Percentiles rank a stretch among this genome's conserved stretches.
Evolutionary conservation across 2,888 invertebrate genomes (phyloP).

Genomic region (Clanis bilineata): DNA sequence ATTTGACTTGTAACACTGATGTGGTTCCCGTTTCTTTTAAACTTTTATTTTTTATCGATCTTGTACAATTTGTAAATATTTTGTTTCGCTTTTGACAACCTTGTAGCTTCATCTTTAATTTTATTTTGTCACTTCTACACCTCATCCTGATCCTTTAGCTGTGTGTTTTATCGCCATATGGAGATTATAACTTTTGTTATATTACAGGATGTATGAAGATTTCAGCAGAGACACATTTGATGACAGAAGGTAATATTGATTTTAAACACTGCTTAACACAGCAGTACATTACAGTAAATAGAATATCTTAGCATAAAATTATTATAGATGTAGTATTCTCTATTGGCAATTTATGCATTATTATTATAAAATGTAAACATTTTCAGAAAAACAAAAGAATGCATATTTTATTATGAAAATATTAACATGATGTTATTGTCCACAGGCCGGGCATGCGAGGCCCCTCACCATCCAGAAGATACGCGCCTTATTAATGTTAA

Average conservation of each 20-base stretch:
- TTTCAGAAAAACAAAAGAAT: too few species aligned
- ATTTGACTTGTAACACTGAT: conserved; percentile 34
- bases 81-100: not conserved
- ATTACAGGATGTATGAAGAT: conserved; percentile 90
- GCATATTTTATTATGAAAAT: too few species aligned
- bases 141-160: not conserved
- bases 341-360: too few species aligned
- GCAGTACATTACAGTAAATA: too few species aligned
- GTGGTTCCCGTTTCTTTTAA: conserved; percentile 21
- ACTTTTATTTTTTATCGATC: not conserved
- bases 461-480: conserved; percentile 91
- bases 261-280: not conserved
- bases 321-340: too few species aligned
- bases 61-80: not conserved
- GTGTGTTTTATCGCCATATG: not conserved
- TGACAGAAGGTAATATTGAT: conserved; percentile 86
- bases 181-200: conserved; percentile 23
- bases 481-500: conserved; percentile 88
- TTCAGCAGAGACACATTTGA: conserved; percentile 94
- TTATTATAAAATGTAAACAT: too few species aligned
- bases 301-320: too few species aligned
- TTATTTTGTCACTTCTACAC: not conserved
- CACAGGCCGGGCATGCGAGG: conserved; percentile 90
- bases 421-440: conserved; percentile 40
- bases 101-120: not conserved